Evolutionary conservation across 2,888 invertebrate species (phyloP), one percentile per base, ranked within the genome.

Genomic region (Vanessa cardui): DNA sequence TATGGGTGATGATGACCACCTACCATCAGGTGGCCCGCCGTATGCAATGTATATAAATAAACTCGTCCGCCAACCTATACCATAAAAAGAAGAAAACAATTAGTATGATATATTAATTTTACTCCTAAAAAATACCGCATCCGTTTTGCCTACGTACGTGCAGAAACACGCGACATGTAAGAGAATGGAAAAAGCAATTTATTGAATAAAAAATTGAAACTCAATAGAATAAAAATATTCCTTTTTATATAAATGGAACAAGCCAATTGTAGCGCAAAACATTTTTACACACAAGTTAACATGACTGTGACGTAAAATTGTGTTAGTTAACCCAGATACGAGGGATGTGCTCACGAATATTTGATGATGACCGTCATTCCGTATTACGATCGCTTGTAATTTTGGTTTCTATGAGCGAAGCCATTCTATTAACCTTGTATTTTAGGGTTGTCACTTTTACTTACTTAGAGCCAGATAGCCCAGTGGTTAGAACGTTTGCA

Each of bases 351-450:
- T 49, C 49, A 49, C 49, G 49, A 49, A 49, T 49, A 49, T 49
- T 49, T 49, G 49, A 49, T 20, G 49, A 49, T 49, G 49, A 49
- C 49, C 49, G 6, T 8, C 18, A 47, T 47, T 47, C 18, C 18
- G 49, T 49, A 8, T 49, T 49, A 49, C 18, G 49, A 49, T 20
- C 49, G 49, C 18, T 49, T n/a, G 49, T 49, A 49, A 49, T 49
- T 49, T 20, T 49, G 49, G 20, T 49, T 18, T 20, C 20, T 18
- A 20, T 49, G 49, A 46, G n/a, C n/a, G n/a, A 46, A 46, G 46
- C 4, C 16, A 46, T 46, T 46, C 46, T 46, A 46, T 46, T n/a
- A 46, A n/a, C 46, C n/a, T n/a, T 46, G 46, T 46, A n/a, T 46
- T 16, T n/a, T 46, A 46, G 46, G 46, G 46, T 46, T 46, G 6